These are phyloP conservation scores for Lytechinus pictus DNA, from an alignment of 35 echinoderm and acorn worm species.

Conservation along the genomic window DNA sequence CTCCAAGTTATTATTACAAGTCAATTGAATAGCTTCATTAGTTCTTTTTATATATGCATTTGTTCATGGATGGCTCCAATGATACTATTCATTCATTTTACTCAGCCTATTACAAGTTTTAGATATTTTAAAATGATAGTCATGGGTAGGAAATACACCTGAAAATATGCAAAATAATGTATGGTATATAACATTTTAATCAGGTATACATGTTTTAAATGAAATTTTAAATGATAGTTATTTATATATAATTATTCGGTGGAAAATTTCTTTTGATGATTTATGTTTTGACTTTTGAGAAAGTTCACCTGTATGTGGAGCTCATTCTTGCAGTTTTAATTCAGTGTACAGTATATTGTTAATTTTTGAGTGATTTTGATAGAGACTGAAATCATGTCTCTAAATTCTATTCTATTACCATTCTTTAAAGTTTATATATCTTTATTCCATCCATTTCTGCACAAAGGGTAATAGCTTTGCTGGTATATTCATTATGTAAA, in stretches of 20 bases:
- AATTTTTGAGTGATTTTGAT: background rate
- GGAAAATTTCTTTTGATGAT: too few species aligned
- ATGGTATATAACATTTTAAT: background rate
- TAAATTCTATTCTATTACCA: background rate
- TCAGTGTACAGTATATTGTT: background rate
- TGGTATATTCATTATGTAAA: background rate
- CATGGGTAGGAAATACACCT: background rate
- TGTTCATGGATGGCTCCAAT: background rate
- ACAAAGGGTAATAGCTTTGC: background rate
- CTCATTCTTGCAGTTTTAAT: too few species aligned
- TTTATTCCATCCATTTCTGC: background rate
- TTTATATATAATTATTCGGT: background rate
- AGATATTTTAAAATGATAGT: background rate
- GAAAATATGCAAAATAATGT: background rate
- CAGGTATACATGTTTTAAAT: background rate
- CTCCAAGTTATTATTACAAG: background rate
- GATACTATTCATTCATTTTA: background rate
- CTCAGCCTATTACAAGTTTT: background rate
- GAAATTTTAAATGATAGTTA: background rate
- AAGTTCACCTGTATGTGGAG: too few species aligned
- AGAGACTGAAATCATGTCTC: background rate
- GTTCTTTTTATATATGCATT: background rate
- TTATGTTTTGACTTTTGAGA: too few species aligned
- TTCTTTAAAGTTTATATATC: background rate
- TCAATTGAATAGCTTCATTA: background rate